Base-by-base conservation (phyloP, 2,113 vertebrate genomes). In the Dromas ardeola region DNA sequence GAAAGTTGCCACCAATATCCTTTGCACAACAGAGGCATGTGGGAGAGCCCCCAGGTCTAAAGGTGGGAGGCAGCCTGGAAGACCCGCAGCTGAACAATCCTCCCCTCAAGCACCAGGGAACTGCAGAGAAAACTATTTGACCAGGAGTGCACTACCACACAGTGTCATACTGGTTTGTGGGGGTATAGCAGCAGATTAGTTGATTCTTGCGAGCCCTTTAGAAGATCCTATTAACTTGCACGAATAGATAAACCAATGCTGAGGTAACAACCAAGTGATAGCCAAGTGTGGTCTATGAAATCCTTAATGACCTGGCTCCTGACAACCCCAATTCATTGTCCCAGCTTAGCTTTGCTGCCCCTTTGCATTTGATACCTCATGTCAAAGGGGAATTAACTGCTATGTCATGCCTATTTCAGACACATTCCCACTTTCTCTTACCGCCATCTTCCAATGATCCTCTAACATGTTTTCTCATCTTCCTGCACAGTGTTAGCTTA, bases 51-150 rank as follows among this genome's bases (percentile, higher is more conserved):
- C 10, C 32, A 69, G 19, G 13, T 30, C 43, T 87, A 56, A 38
- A 70, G 13, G 7, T 20, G 7, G 16, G 16, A 59, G 17, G 22
- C 36, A 84, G 42, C 16, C n/a, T 77, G 27, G 17, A 49, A 50
- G 25, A 58, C 16, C 30, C 42, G 34, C 22, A 34, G 21, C 36
- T 3, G 0, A 22, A 5, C 29, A 38, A 8, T 13, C 2, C 9
- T 69, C 63, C 38, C 49, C 11, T 50, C 32, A 58, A 34, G 30
- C 34, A 69, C 55, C 25, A 53, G 30, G 19, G 23, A 74, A 38
- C 61, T 47, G 19, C 32, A 72, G 13, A 11, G 23, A 84, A 58
- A 84, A 59, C 26, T 19, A 1, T 58, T 26, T 36, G 34, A 38
- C 13, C 38, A 76, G 38, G 18, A 21, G n/a, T 34, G 7, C 18